Evolutionary conservation across 2,113 vertebrate species (phyloP).

Genomic region (Puma concolor): DNA sequence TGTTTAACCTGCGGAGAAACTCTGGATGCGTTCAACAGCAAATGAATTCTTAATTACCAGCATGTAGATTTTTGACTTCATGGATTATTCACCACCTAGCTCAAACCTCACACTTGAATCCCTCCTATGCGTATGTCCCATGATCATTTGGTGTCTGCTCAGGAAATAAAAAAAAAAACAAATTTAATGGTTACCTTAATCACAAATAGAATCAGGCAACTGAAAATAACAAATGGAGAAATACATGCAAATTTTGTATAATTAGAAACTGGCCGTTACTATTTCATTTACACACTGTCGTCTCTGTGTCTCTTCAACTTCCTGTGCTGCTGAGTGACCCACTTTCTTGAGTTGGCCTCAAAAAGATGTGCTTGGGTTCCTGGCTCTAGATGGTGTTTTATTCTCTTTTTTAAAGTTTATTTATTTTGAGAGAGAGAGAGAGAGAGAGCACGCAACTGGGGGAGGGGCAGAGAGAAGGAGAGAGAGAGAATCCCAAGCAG

Average conservation of each 20-base stretch:
- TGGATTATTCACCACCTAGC: conserved; percentile 21
- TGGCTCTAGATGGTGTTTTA: not conserved
- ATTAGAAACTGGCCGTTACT: not conserved
- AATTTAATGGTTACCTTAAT: conserved; percentile 42
- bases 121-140: not conserved
- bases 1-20: not conserved
- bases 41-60: conserved; percentile 24
- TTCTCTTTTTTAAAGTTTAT: too few species aligned
- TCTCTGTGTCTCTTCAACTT: not conserved
- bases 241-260: not conserved
- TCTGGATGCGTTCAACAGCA: not conserved
- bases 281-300: not conserved
- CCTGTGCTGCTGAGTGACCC: not conserved
- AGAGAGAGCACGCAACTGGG: too few species aligned
- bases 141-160: not conserved
- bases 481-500: too few species aligned
- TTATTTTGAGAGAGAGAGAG: too few species aligned
- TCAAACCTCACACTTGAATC: not conserved
- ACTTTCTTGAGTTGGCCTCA: not conserved
- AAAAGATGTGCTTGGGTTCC: not conserved
- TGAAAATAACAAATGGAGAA: not conserved
- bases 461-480: too few species aligned
- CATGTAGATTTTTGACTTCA: not conserved
- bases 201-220: not conserved
- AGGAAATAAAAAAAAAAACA: conserved; percentile 20